A percentile compares a stretch with the other conserved stretches of the same genome.
phyloP scores from a whole-genome alignment of 64 coral and sea anemone species.

The Dendrophyllia cribrosa region DNA sequence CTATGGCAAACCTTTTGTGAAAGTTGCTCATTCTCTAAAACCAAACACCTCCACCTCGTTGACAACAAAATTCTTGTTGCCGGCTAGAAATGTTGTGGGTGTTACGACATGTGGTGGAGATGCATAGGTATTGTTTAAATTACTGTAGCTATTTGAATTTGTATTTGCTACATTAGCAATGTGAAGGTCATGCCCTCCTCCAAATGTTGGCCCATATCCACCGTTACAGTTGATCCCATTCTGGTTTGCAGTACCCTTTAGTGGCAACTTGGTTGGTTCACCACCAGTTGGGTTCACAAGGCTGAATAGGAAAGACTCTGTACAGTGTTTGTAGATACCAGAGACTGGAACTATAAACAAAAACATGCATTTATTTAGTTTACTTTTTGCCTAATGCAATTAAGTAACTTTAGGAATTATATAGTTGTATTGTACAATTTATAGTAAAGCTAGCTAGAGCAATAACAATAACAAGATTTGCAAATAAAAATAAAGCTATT shows the following conservation, averaged over 20 bases:
- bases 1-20: no score
- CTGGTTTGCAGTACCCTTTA: background rate
- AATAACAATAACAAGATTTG: no score
- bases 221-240: slow-evolving; percentile 40
- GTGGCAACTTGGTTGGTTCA: slow-evolving; percentile 43
- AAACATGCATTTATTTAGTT: no score
- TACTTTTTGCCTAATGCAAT: no score
- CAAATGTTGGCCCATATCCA: slow-evolving; percentile 62
- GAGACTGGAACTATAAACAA: background rate
- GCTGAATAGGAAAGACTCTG: slow-evolving; percentile 67
- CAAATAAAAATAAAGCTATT: no score
- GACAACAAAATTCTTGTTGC: slow-evolving; percentile 18
- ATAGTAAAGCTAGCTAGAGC: no score
- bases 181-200: slow-evolving; percentile 34
- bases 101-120: slow-evolving; percentile 18
- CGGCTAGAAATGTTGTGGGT: slow-evolving; percentile 4
- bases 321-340: background rate
- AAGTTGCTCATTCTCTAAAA: no score
- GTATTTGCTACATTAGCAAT: slow-evolving; percentile 45
- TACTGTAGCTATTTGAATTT: background rate
- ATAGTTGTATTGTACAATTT: no score
- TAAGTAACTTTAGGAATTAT: no score
- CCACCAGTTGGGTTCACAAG: slow-evolving; percentile 49
- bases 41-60: slow-evolving; percentile 51
- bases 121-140: background rate